Conservation (phyloP, 2,888 invertebrate genomes). For the Torymus auratus region DNA sequence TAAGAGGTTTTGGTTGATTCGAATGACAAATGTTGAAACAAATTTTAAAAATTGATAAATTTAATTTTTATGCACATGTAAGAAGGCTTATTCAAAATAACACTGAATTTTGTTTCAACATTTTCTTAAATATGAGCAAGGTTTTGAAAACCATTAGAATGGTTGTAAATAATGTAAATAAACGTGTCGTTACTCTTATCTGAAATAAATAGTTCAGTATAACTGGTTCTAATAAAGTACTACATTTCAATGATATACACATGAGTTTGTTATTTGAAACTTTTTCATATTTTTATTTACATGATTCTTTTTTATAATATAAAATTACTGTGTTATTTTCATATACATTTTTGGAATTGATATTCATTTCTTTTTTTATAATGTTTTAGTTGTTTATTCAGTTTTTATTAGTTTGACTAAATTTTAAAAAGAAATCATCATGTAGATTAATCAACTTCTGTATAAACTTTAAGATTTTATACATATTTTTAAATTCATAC, state of each 20-base stretch:
- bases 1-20: slow-evolving; percentile 32
- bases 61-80: slow-evolving; percentile 34
- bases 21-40: slow-evolving; percentile 49
- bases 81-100: slow-evolving; percentile 17
- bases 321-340: slow-evolving; percentile 4
- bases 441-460: too few species aligned
- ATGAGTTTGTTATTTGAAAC: slow-evolving; percentile 46
- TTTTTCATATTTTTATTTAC: slow-evolving; percentile 6
- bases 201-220: slow-evolving; percentile 65
- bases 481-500: slow-evolving; percentile 33
- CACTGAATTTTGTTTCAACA: slow-evolving; percentile 53
- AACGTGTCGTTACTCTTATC: slow-evolving; percentile 64
- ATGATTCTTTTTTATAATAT: not conserved
- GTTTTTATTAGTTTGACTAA: slow-evolving; percentile 3
- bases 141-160: slow-evolving; percentile 58
- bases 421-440: too few species aligned
- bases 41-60: slow-evolving; percentile 30
- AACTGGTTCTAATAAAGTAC: slow-evolving; percentile 70
- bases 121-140: slow-evolving; percentile 40
- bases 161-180: slow-evolving; percentile 76
- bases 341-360: not conserved
- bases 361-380: slow-evolving; percentile 27
- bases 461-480: not conserved
- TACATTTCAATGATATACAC: slow-evolving; percentile 51
- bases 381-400: not conserved